These are phyloP conservation scores for Drosophila diplacantha DNA, from an alignment of 2,888 invertebrate genomes.

Conservation along the genomic window DNA sequence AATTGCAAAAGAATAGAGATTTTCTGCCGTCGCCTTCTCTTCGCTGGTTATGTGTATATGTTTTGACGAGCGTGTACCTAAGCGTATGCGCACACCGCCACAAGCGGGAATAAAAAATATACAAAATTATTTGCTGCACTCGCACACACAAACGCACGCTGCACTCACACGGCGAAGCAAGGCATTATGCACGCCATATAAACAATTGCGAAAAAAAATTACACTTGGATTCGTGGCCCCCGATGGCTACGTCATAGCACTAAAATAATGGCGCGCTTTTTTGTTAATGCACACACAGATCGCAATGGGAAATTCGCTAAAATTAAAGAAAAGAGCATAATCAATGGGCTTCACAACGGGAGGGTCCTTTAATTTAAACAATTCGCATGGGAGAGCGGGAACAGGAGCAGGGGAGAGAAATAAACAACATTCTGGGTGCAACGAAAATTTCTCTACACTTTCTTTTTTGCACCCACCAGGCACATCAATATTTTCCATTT, in stretches of 20 bases:
- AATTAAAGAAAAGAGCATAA: constrained; percentile 28
- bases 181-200: constrained; percentile 56
- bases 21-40: constrained; percentile 51
- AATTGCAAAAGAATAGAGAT: constrained; percentile 72
- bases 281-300: constrained; percentile 46
- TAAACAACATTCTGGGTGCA: constrained; percentile 62
- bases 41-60: constrained; percentile 60
- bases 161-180: constrained; percentile 17
- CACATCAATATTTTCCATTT: constrained; percentile 67
- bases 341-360: constrained; percentile 11
- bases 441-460: constrained; percentile 77
- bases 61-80: constrained; percentile 76
- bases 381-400: constrained; percentile 8
- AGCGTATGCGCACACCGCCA: constrained; percentile 66
- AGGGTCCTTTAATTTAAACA: constrained; percentile 15
- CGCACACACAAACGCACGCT: constrained; percentile 41
- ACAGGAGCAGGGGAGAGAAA: constrained; percentile 17
- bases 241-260: constrained; percentile 66
- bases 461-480: constrained; percentile 63
- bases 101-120: constrained; percentile 57
- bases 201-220: constrained; percentile 57
- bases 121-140: constrained; percentile 62
- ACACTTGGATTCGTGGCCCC: constrained; percentile 40
- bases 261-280: constrained; percentile 75
- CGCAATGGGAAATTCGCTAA: constrained; percentile 26